A percentile compares a stretch with the other conserved stretches of the same genome.
phyloP scores from a whole-genome alignment of 2,888 invertebrate species.

The Rosalia funebris region DNA sequence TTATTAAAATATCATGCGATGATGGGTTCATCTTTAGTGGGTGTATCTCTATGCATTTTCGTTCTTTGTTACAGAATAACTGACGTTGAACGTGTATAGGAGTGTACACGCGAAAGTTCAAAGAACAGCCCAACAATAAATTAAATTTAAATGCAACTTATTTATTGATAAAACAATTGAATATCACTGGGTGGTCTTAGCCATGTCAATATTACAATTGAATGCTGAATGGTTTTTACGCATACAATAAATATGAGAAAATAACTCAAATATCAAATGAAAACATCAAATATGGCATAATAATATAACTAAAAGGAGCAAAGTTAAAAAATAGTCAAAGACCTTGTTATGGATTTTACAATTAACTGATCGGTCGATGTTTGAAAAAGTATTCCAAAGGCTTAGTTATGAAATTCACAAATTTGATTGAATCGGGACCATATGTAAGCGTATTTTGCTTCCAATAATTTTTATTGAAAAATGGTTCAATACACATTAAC shows the following conservation, averaged over 20 bases:
- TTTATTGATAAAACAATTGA: conserved; percentile 40
- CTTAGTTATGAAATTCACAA: too few relatives aligned
- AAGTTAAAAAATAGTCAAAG: too few relatives aligned
- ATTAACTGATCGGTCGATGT: not conserved
- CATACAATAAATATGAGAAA: too few relatives aligned
- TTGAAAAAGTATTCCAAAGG: not conserved
- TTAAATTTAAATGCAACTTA: conserved; percentile 33
- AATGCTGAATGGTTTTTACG: conserved; percentile 33
- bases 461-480: too few relatives aligned
- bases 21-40: not conserved
- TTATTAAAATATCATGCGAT: too few relatives aligned
- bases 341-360: too few relatives aligned
- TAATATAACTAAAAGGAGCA: not conserved
- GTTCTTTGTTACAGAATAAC: conserved; percentile 4
- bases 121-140: conserved; percentile 29
- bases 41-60: not conserved
- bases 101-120: conserved; percentile 36
- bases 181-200: conserved; percentile 38
- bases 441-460: too few relatives aligned
- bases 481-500: too few relatives aligned
- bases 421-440: too few relatives aligned
- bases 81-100: conserved; percentile 25
- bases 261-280: not conserved
- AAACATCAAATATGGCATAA: not conserved
- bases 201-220: conserved; percentile 39